These are phyloP conservation scores for Pristionchus exspectatus DNA, from an alignment of 2,888 invertebrate genomes.

Conservation along the genomic window DNA sequence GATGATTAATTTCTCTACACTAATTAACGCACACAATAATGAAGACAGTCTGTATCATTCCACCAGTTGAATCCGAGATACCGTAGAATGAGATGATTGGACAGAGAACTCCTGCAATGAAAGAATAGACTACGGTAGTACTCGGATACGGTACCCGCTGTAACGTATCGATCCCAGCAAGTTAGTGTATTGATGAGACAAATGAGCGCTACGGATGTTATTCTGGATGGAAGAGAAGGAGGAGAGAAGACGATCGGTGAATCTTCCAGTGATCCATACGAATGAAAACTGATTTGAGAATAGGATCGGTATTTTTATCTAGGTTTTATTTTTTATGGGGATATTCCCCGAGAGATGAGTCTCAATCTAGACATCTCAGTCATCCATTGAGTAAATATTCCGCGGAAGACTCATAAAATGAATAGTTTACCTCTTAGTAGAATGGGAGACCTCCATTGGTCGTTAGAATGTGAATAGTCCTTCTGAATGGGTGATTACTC, in stretches of 20 bases:
- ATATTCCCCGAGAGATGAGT: neutral
- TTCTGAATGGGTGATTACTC: slow-evolving; percentile 4
- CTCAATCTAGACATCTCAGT: too few relatives aligned
- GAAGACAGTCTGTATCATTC: slow-evolving; percentile 40
- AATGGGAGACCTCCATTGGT: neutral
- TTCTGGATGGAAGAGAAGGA: neutral
- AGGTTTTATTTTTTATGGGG: neutral
- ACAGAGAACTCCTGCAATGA: slow-evolving; percentile 25
- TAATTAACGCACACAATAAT: neutral
- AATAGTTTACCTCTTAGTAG: neutral
- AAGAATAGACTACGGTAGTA: neutral
- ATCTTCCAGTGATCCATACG: neutral
- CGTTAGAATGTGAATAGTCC: neutral
- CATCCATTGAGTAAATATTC: neutral
- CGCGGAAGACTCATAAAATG: neutral
- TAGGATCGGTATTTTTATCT: neutral
- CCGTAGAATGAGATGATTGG: neutral
- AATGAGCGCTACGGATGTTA: neutral
- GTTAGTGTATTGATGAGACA: slow-evolving; percentile 27
- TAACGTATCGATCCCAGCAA: slow-evolving; percentile 37
- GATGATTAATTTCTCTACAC: neutral
- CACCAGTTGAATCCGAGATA: slow-evolving; percentile 34
- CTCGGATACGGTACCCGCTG: neutral
- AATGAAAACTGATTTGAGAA: neutral
- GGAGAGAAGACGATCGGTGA: neutral